Evolutionary conservation across 2,797 vertebrate genomes (phyloP), one percentile per base, ranked within the genome.

Genomic region (Bradypodion pumilum): DNA sequence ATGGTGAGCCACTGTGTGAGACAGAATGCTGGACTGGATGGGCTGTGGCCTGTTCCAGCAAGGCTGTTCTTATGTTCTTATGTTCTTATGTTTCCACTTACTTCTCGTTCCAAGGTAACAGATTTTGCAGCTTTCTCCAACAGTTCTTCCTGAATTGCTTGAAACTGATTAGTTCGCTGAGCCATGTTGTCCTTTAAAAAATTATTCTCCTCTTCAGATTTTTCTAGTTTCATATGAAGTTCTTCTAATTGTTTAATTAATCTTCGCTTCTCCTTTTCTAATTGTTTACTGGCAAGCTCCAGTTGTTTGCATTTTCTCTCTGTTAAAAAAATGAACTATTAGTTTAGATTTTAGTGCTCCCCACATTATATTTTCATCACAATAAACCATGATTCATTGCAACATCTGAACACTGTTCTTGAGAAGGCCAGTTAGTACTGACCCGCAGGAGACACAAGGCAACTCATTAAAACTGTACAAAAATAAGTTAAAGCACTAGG

Each of bases 121-220:
- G 96, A 91, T 87, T 96, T 97, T 88, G 95, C 96, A 92, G 94
- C 96, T 94, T 97, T 98, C 90, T 96, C 97, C 92, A 97, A 74
- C 23, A 98, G 95, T 75, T 98, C 97, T 12, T 96, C 94, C 93
- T 98, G 97, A 91, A 98, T 97, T 82, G 89, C 92, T 90, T 98
- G 96, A 94, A 97, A 98, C 85, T 98, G 97, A 73, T 94, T 96
- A 87, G 97, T 95, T 93, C 97, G 96, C 91, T 98, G 97, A 63
- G 94, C 95, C 97, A 98, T 98, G 91, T 95, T 95, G 94, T 90
- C 95, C 92, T 97, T 97, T 93, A 98, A 95, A 80, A 96, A 94
- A 69, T 95, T 96, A 84, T 97, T 96, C 92, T 98, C 97, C 85
- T 96, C 94, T 93, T 97, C 95, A 85, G 95, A 95, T 92, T 96